Conservation (phyloP, 2,797 vertebrate genomes). For the Calcarius lapponicus region DNA sequence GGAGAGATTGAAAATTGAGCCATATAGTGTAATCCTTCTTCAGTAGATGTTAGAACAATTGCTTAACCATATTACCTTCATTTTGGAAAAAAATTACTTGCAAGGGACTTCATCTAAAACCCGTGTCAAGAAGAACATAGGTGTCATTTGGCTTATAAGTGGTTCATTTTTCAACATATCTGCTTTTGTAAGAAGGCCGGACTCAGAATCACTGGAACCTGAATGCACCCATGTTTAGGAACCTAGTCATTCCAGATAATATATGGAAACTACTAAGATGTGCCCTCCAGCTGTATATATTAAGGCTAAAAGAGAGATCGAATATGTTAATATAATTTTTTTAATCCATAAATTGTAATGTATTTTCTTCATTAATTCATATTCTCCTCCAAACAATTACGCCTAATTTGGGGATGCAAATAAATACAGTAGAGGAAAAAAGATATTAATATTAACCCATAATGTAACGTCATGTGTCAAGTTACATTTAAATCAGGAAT, state of each 20-base stretch:
- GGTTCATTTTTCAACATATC: background rate
- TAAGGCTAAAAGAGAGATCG: background rate
- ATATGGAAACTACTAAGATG: background rate
- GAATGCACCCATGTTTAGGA: background rate
- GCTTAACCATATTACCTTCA: background rate
- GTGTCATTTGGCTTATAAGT: background rate
- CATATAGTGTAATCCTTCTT: background rate
- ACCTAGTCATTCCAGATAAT: background rate
- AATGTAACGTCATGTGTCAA: background rate
- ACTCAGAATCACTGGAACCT: background rate
- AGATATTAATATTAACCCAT: rapidly evolving
- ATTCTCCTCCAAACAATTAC: background rate
- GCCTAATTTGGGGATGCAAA: background rate
- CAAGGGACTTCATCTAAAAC: background rate
- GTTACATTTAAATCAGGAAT: background rate
- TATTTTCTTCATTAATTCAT: background rate
- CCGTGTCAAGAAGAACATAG: background rate
- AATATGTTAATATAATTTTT: background rate
- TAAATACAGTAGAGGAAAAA: background rate
- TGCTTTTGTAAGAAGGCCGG: background rate
- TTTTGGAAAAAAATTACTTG: background rate
- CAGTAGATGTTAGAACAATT: background rate
- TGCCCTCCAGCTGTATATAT: background rate
- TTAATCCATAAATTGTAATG: background rate
- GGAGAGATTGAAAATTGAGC: background rate